Evolutionary conservation across 2,113 vertebrate genomes (phyloP).

Genomic region (Columba janthina): DNA sequence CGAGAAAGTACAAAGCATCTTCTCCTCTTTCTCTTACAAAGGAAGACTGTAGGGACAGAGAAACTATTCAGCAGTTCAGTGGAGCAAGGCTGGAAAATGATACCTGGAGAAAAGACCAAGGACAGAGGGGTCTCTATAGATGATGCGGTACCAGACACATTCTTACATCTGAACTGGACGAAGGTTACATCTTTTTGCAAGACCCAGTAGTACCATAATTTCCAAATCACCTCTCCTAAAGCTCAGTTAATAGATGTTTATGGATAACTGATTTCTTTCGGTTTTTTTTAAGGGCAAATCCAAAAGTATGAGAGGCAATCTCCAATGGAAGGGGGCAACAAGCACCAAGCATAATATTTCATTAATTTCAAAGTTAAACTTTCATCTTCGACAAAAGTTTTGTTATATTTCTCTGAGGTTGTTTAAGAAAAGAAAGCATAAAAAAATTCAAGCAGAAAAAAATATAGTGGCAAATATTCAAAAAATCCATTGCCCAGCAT

Average conservation of each 20-base stretch:
- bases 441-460: neutral
- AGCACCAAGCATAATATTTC: neutral
- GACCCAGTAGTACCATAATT: neutral
- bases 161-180: neutral
- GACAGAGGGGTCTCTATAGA: neutral
- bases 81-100: neutral
- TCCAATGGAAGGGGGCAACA: fast-evolving
- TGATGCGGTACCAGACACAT: neutral
- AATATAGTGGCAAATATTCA: neutral
- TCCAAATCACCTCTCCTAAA: neutral
- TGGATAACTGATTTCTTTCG: neutral
- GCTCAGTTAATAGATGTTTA: neutral
- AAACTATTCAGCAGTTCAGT: neutral
- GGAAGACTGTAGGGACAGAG: neutral
- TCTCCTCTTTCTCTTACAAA: neutral
- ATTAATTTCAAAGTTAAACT: neutral
- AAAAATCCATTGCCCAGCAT: neutral
- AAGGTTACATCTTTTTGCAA: neutral
- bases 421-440: neutral
- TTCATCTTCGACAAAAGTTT: neutral
- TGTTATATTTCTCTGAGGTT: neutral
- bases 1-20: neutral
- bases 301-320: neutral
- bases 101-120: neutral
- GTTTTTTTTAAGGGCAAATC: neutral